Evolutionary conservation across 2,113 vertebrate species (phyloP), one percentile per base, ranked within the genome.

Genomic region (Percina caprodes): DNA sequence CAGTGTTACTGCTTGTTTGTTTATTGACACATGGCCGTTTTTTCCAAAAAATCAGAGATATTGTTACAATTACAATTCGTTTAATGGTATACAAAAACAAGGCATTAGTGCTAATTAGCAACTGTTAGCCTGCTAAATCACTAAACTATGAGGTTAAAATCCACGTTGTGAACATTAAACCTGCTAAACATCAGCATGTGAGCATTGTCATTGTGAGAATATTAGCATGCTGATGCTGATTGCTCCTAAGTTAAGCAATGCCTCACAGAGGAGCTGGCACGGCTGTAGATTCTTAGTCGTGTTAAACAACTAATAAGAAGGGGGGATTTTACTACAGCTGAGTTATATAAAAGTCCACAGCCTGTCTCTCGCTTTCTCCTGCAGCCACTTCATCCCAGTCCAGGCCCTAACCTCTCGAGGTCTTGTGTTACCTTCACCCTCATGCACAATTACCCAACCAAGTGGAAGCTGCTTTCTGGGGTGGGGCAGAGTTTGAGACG

Each of bases 381-480:
- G 85, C 78, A 79, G 61, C 65, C 59, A 48, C 69, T 69, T 89
- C 72, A 74, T 82, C 75, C 45, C 65, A 74, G 46, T 55, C 78
- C 81, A 83, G 75, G 39, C 80, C 26, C 54, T 61, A 86, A 82
- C 79, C 88, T 89, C 86, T 84, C 0, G 77, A 76, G 90, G 79
- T 86, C 79, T 63, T 65, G 52, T 1, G 66, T 89, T 90, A 85
- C 60, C 61, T 79, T 84, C 85, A 85, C 76, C 71, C 87, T 75
- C 54, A 69, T 92, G 88, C 83, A 88, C 89, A 90, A 91, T 92
- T 85, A 83, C 85, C 84, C 59, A 85, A 18, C 82, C 82, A 70
- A 91, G 87, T 79, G 87, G 82, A 91, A 91, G 78, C 72, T 68
- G 75, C 65, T 82, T 42, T 85, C 80, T 91, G 85, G 78, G 77